Evolutionary conservation across 2,888 invertebrate species (phyloP), one percentile per base, ranked within the genome.

Genomic region (Dryadula phaetusa): DNA sequence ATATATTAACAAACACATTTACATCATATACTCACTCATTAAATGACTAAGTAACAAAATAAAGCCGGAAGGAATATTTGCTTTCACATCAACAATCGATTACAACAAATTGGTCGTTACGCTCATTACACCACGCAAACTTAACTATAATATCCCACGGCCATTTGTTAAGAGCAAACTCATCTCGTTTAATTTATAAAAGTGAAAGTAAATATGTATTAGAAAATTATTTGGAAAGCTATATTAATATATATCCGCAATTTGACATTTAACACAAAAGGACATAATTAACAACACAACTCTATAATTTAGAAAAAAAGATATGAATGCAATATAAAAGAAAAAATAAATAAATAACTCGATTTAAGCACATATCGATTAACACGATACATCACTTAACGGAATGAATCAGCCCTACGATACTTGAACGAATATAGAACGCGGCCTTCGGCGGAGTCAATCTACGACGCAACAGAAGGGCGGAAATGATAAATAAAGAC

Each of bases 361-460:
- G 8, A 28, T 53, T 28, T 16, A 47, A 25, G 6, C n/a, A 52
- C 37, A 28, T 56, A 68, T 66, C 68, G 67, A 70, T 66, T 52
- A 52, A 68, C 32, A 46, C 14, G 22, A 44, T 53, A 52, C 81
- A 77, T 60, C 81, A 78, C 82, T 82, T 18, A 70, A 61, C 44
- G 47, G 70, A 76, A 76, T 81, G 82, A 82, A 76, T 83, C 81
- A 82, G 76, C 72, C 70, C 67, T 76, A 76, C 77, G 76, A 67
- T 67, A 71, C 73, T 67, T 69, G 76, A 72, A 79, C 82, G 73
- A 81, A 84, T 83, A 83, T 84, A 86, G 82, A 76, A 63, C 75
- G 75, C 76, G 87, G 83, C 88, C 88, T 88, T 88, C 85, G 79
- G 62, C 74, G 76, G 81, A 84, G 82, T 83, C 84, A 82, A 72